Conservation (phyloP, 2,113 vertebrate species). For the Zosterops pallidus region DNA sequence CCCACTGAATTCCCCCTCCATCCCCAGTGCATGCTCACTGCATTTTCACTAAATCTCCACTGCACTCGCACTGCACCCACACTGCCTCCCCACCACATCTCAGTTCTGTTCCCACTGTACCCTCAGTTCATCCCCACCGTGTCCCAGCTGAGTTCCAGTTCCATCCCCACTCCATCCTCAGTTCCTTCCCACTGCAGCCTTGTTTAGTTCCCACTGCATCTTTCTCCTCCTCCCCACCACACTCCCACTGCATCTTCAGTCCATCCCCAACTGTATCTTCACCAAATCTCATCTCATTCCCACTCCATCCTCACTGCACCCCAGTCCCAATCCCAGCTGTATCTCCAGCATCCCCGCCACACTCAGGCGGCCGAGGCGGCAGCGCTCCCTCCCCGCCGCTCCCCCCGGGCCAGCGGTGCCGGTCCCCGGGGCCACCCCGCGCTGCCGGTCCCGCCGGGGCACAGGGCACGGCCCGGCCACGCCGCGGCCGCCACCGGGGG, state of each 20-base stretch:
- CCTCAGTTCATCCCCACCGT: not conserved
- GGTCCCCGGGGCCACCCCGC: accelerated
- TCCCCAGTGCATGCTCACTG: not conserved
- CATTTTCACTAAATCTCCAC: not conserved
- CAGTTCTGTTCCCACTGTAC: not conserved
- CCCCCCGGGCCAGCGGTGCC: not conserved
- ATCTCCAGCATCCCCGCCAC: accelerated
- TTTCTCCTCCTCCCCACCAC: not conserved
- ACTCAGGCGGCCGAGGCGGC: not conserved
- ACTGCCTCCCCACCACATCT: not conserved
- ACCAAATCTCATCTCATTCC: not conserved
- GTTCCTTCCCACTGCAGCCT: not conserved
- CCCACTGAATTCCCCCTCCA: not conserved
- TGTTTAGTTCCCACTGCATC: not conserved
- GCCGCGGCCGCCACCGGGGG: not conserved
- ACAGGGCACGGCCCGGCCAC: not conserved
- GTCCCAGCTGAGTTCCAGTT: not conserved
- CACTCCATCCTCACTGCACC: not conserved
- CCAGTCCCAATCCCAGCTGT: not conserved
- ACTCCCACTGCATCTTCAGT: not conserved
- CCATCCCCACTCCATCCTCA: not conserved
- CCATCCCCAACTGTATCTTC: not conserved
- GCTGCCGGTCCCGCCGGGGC: accelerated
- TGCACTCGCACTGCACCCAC: not conserved
- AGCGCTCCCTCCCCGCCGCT: not conserved